phyloP scores from a whole-genome alignment of 2,888 invertebrate genomes.

The Eupithecia abbreviata region DNA sequence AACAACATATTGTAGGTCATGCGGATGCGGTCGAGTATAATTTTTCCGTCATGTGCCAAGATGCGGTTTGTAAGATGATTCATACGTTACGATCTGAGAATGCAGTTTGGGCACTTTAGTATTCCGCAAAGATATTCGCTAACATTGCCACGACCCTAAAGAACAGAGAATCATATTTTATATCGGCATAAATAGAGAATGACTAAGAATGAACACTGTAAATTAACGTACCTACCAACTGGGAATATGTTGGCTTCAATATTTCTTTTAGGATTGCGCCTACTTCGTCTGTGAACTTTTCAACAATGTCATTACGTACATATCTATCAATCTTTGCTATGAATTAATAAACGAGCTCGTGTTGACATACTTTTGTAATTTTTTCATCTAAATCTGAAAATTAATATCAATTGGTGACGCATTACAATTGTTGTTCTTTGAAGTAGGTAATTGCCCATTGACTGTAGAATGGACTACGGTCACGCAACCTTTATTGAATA shows the following conservation, averaged over 20 bases:
- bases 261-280: slow-evolving; percentile 51
- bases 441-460: slow-evolving; percentile 60
- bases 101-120: slow-evolving; percentile 72
- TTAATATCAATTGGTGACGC: slow-evolving; percentile 48
- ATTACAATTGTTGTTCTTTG: slow-evolving; percentile 55
- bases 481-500: slow-evolving; percentile 59
- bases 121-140: slow-evolving; percentile 60
- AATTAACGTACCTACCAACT: slow-evolving; percentile 27
- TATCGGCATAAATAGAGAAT: slow-evolving; percentile 15
- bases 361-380: slow-evolving; percentile 35
- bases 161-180: slow-evolving; percentile 6
- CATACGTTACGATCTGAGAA: slow-evolving; percentile 69
- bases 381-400: slow-evolving; percentile 39
- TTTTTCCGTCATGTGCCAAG: slow-evolving; percentile 69
- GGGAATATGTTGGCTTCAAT: slow-evolving; percentile 59
- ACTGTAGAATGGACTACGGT: slow-evolving; percentile 52
- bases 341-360: neutral
- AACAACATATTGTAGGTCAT: slow-evolving; percentile 52
- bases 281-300: slow-evolving; percentile 54
- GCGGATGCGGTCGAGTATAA: slow-evolving; percentile 61
- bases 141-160: slow-evolving; percentile 47
- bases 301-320: slow-evolving; percentile 52
- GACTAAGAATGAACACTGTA: slow-evolving; percentile 22
- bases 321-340: neutral
- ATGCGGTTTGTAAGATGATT: slow-evolving; percentile 68